Evolutionary conservation across 2,797 vertebrate genomes (phyloP), one percentile per base, ranked within the genome.

Genomic region (Gobionotothen gibberifrons): DNA sequence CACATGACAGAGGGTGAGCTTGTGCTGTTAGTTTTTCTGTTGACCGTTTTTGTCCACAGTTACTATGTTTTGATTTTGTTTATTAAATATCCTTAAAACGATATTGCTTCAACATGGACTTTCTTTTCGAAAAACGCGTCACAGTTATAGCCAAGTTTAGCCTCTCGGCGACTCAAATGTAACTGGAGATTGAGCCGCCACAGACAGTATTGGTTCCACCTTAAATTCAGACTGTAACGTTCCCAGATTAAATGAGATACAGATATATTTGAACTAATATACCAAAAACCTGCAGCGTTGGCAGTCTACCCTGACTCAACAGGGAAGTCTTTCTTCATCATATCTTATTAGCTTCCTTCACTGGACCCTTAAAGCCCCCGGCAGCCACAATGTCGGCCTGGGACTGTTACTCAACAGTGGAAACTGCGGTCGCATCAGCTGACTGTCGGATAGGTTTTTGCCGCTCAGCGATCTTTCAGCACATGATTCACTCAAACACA

Each of bases 401-500:
- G 19, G 29, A 79, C 73, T 56, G 69, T 90, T 89, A 87, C 84
- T 88, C 87, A 84, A 54, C 60, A 19, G 16, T 40, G 71, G 74
- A 72, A 73, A 83, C 76, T 79, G 66, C n/a, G 82, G 85, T 82
- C 84, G 69, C 19, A 63, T 92, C 92, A 93, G 90, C 90, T 95
- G 93, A 93, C 85, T 81, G 84, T 77, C 76, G 69, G 72, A 85
- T 86, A 69, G 82, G 68, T 90, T 93, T 82, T 80, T 88, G 54
- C 86, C 68, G 84, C 72, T 92, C 86, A 83, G 85, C 79, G 56
- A 75, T 85, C 81, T 82, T 75, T 22, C 47, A 80, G 82, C 91
- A 85, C 90, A 90, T 93, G 93, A 93, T 84, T 75, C 52, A 6
- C 82, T 87, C 74, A 81, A 74, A 86, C 81, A 89, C 74, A 91